These are phyloP conservation scores for Sphaerophoria rueppellii DNA, from an alignment of 2,888 invertebrate species.

Conservation along the genomic window DNA sequence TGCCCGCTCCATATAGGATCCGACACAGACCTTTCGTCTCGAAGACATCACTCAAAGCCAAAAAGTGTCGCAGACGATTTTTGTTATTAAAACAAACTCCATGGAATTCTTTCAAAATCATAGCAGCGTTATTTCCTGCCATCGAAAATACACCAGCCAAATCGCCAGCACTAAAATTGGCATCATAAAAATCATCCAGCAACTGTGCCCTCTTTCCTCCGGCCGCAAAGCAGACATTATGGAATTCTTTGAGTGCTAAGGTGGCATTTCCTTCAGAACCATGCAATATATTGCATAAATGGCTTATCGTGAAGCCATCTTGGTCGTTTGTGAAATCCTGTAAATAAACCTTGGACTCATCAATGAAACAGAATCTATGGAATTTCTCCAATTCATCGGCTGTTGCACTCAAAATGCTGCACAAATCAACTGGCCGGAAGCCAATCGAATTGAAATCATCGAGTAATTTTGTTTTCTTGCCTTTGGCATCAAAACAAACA, in stretches of 20 bases:
- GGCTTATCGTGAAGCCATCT: neutral
- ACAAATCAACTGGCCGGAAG: conserved; percentile 19
- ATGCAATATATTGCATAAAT: conserved; percentile 8
- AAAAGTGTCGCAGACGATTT: conserved; percentile 5
- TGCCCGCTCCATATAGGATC: conserved; percentile 19
- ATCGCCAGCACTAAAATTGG: neutral
- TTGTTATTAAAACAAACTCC: neutral
- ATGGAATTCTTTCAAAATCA: conserved; percentile 15
- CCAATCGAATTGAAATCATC: conserved; percentile 18
- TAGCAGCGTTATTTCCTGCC: conserved; percentile 17
- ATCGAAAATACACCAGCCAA: conserved; percentile 3
- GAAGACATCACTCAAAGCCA: neutral
- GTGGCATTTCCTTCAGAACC: conserved; percentile 4
- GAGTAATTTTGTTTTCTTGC: conserved; percentile 10
- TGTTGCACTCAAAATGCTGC: conserved; percentile 33
- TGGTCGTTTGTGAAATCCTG: neutral
- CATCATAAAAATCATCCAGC: neutral
- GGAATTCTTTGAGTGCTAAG: neutral
- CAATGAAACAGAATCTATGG: conserved; percentile 35
- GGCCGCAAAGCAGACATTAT: neutral
- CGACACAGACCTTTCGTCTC: neutral
- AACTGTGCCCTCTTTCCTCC: neutral
- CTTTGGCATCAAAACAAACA: conserved; percentile 4
- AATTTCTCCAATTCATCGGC: conserved; percentile 13
- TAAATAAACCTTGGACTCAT: conserved; percentile 22